These are phyloP conservation scores for Chaenogobius annularis DNA, from an alignment of 2,113 vertebrate species.

Conservation along the genomic window DNA sequence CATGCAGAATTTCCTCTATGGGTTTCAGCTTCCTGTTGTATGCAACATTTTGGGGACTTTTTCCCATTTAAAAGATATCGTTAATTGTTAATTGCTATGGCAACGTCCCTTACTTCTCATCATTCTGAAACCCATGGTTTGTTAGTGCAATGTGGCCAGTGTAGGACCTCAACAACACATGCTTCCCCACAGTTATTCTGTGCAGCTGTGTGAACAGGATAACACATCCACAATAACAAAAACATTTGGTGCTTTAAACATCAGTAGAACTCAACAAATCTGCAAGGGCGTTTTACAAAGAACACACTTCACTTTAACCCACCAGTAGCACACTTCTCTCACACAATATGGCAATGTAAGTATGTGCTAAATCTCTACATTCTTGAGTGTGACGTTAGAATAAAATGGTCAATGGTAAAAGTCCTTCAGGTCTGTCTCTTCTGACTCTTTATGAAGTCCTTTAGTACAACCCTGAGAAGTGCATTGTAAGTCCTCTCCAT, in stretches of 20 bases:
- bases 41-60: no score
- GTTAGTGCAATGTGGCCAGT: neutral
- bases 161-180: slow-evolving; percentile 21
- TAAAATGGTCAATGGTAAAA: slow-evolving; percentile 30
- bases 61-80: no score
- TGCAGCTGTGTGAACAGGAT: slow-evolving; percentile 64
- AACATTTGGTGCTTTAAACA: slow-evolving; percentile 57
- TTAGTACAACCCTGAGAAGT: slow-evolving; percentile 48
- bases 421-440: slow-evolving; percentile 44
- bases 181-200: slow-evolving; percentile 50
- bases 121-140: neutral
- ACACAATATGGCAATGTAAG: slow-evolving; percentile 18
- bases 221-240: slow-evolving; percentile 36
- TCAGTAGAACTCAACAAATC: slow-evolving; percentile 27
- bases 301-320: slow-evolving; percentile 24
- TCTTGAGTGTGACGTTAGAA: slow-evolving; percentile 25
- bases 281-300: neutral
- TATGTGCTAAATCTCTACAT: neutral
- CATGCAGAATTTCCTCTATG: no score
- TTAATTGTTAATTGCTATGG: no score
- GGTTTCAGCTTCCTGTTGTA: no score
- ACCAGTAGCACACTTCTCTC: slow-evolving; percentile 18
- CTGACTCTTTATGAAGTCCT: slow-evolving; percentile 44
- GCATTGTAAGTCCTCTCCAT: slow-evolving; percentile 44
- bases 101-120: no score